These are phyloP conservation scores for Tonatia bakeri DNA, from an alignment of 2,113 vertebrate genomes.

Conservation along the genomic window DNA sequence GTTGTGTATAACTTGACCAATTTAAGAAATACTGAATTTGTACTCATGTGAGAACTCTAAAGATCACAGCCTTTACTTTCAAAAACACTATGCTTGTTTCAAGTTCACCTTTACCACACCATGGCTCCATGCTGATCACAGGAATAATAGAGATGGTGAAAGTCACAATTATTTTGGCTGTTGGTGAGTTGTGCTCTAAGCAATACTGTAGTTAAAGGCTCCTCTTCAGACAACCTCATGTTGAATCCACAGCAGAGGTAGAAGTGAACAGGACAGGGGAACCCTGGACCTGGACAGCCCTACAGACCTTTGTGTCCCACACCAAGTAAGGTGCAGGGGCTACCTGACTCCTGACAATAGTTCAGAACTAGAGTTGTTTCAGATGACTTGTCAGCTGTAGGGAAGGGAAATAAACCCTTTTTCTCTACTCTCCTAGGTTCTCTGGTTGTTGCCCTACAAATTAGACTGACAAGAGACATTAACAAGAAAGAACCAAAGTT, in stretches of 20 bases:
- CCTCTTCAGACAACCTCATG: not conserved
- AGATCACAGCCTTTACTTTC: not conserved
- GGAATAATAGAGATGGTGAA: too few species aligned
- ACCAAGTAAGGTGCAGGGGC: rapidly evolving
- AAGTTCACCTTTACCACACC: not conserved
- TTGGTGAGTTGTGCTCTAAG: not conserved
- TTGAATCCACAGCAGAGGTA: not conserved
- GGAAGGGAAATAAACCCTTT: not conserved
- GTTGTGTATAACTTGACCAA: not conserved
- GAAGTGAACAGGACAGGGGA: not conserved
- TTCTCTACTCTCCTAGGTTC: not conserved
- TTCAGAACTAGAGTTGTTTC: not conserved
- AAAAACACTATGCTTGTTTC: not conserved
- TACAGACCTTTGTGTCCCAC: not conserved
- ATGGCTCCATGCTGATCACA: not conserved
- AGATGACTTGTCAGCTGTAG: not conserved
- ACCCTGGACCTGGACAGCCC: not conserved
- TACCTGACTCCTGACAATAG: not conserved
- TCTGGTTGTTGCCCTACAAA: not conserved
- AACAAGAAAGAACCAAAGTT: not conserved
- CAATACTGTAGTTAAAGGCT: not conserved
- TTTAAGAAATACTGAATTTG: not conserved
- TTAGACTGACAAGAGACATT: not conserved
- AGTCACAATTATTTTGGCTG: not conserved
- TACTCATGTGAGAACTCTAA: not conserved